Percentiles rank a stretch among this genome's conserved stretches.
phyloP scores from a whole-genome alignment of 2,888 invertebrate genomes.

The Autographa pulchrina region DNA sequence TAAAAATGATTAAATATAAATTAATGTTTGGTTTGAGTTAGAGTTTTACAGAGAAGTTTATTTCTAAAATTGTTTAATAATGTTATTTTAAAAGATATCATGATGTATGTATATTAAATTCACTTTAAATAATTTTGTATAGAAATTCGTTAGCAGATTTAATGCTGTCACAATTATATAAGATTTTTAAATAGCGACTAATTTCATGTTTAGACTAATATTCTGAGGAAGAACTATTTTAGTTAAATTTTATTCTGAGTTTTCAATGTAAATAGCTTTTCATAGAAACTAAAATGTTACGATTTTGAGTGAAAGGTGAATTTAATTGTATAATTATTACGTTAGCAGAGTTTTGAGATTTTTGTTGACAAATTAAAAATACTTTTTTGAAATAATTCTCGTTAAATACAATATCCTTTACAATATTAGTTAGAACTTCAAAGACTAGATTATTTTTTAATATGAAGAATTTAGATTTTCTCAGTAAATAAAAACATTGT shows the following conservation, averaged over 20 bases:
- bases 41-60: neutral
- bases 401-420: neutral
- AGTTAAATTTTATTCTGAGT: constrained; percentile 36
- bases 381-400: neutral
- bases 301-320: constrained; percentile 32
- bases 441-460: neutral
- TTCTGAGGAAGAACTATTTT: constrained; percentile 36
- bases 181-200: constrained; percentile 24
- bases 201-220: constrained; percentile 30
- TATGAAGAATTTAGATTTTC: neutral
- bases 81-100: constrained; percentile 7
- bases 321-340: constrained; percentile 19
- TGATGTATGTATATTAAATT: constrained; percentile 1
- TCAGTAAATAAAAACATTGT: neutral
- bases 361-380: neutral
- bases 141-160: constrained; percentile 11
- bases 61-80: neutral
- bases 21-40: constrained; percentile 17
- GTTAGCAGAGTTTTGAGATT: neutral
- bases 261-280: constrained; percentile 59
- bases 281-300: constrained; percentile 15
- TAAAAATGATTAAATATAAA: constrained; percentile 15
- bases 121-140: constrained; percentile 10
- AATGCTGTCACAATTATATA: constrained; percentile 24
- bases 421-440: neutral